A percentile compares a stretch with the other conserved stretches of the same genome.
Conservation (phyloP, 2,113 vertebrate species). For the Sclerurus mexicanus region DNA sequence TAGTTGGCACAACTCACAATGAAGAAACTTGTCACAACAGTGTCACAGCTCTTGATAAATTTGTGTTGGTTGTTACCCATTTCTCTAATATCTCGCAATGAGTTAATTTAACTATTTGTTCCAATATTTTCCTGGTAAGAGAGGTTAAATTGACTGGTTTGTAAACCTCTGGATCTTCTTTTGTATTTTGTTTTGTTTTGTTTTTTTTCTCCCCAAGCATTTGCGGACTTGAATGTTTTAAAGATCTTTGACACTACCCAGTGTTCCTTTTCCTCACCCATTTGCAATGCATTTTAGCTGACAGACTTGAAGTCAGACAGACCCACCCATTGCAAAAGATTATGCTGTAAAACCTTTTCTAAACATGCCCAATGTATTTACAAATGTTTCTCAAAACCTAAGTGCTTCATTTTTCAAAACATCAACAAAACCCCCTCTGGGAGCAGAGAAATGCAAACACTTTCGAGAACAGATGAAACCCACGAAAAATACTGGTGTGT, state of each 20-base stretch:
- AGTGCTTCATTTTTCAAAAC: slow-evolving; percentile 9
- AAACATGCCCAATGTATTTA: background rate
- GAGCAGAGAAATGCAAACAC: background rate
- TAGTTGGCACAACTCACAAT: accelerated
- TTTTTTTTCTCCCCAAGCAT: too few relatives aligned
- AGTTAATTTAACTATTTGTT: background rate
- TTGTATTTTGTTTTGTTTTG: background rate
- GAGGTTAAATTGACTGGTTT: background rate
- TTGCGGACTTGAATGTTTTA: background rate
- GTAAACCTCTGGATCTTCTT: background rate
- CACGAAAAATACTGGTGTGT: background rate
- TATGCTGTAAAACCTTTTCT: background rate
- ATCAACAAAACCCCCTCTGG: background rate
- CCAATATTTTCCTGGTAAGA: background rate
- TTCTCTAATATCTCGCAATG: background rate
- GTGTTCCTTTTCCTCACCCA: background rate
- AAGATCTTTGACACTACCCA: background rate
- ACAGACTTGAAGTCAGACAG: background rate
- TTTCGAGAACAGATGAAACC: background rate
- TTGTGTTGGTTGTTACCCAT: background rate
- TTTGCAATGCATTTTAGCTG: background rate
- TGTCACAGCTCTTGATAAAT: background rate
- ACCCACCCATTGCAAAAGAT: background rate
- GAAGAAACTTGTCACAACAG: background rate
- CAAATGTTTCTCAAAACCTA: background rate